A percentile compares a stretch with the other conserved stretches of the same genome.
phyloP scores from a whole-genome alignment of 92 coral and sea anemone species.

The Umimayanthus kanabou region DNA sequence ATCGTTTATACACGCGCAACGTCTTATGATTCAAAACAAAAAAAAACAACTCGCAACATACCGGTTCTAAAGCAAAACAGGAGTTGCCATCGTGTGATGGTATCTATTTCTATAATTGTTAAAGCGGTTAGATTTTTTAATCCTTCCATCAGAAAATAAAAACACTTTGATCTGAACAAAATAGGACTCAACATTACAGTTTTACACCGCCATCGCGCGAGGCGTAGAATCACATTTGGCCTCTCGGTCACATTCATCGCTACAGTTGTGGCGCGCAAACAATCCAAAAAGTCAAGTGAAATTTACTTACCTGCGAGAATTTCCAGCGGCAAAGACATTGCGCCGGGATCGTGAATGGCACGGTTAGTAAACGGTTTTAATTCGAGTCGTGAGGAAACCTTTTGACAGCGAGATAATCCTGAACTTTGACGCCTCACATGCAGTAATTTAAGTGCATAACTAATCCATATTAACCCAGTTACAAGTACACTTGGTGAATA shows the following conservation, averaged over 20 bases:
- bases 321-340: conserved; percentile 15
- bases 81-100: not conserved
- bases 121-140: not conserved
- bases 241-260: conserved; percentile 11
- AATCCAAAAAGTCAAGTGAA: conserved; percentile 23
- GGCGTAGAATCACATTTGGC: conserved; percentile 17
- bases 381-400: not conserved
- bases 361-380: conserved; percentile 3
- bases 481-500: not conserved
- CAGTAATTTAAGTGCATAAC: not conserved
- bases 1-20: not conserved
- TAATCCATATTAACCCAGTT: not conserved
- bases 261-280: conserved; percentile 11
- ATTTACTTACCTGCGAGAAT: conserved; percentile 22
- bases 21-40: not conserved
- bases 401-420: not conserved
- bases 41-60: not conserved
- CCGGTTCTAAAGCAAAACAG: not conserved
- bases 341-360: not conserved
- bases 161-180: not conserved
- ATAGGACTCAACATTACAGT: no score
- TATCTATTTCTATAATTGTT: not conserved
- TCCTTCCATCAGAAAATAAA: conserved; percentile 12
- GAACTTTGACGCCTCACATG: not conserved
- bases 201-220: no score